Percentiles rank a stretch among this genome's conserved stretches.
Evolutionary conservation across 2,888 invertebrate genomes (phyloP).

Genomic region (Pristionchus exspectatus): DNA sequence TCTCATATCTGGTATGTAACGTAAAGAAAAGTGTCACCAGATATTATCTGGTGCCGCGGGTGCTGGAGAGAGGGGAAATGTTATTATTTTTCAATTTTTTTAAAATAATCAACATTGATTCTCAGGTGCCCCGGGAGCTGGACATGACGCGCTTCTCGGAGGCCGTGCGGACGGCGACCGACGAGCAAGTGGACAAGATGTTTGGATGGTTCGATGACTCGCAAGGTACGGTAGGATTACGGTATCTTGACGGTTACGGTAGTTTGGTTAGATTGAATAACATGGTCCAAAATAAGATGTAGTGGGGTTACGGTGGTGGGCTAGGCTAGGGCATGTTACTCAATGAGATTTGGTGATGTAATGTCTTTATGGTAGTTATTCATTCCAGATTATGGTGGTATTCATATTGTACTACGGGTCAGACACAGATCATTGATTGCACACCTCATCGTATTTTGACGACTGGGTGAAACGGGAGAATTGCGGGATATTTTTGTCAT

Average conservation of each 20-base stretch:
- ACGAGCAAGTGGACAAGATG: constrained; percentile 5
- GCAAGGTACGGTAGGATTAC: constrained; percentile 10
- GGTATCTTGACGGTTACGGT: constrained; percentile 11
- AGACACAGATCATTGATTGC: no score
- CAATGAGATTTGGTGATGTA: no score
- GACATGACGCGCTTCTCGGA: constrained; percentile 13
- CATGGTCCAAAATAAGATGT: no score
- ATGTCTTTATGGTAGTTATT: no score
- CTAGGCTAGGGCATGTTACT: background rate
- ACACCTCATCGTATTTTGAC: background rate
- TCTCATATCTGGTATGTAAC: no score
- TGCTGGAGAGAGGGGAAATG: no score
- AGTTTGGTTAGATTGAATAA: no score
- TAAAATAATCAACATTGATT: background rate
- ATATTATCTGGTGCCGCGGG: no score
- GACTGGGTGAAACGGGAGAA: background rate
- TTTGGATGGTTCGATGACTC: constrained; percentile 27
- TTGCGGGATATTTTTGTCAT: background rate
- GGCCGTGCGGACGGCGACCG: background rate
- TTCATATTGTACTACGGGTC: no score
- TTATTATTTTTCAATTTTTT: background rate
- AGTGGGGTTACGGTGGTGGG: no score
- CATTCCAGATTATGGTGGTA: no score
- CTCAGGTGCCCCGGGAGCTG: constrained; percentile 28
- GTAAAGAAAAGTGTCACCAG: no score